Conservation (phyloP, 1,140 invertebrate species). For the Pectinophora gossypiella region DNA sequence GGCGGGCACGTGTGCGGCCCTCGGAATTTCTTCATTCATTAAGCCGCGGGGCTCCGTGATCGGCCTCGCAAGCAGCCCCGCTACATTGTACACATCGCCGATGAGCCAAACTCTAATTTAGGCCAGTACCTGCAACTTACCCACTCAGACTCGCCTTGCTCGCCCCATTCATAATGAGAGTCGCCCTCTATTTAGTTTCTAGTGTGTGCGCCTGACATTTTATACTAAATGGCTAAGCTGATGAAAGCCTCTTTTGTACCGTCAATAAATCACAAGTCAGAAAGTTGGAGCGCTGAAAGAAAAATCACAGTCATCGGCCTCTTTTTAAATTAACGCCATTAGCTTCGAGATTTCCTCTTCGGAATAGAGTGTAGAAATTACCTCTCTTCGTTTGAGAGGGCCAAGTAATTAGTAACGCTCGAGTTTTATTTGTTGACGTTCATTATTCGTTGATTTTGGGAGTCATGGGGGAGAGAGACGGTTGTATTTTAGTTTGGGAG, state of each 20-base stretch:
- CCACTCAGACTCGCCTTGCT: too few species aligned
- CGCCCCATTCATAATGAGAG: conserved; percentile 53
- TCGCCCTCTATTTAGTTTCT: conserved; percentile 63
- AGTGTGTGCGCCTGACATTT: conserved; percentile 63
- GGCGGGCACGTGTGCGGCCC: conserved; percentile 30
- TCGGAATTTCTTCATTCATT: conserved; percentile 63
- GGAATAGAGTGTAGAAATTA: conserved; percentile 71
- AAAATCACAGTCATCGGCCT: conserved; percentile 70
- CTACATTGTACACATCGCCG: conserved; percentile 36
- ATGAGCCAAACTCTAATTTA: conserved; percentile 66
- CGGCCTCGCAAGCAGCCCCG: conserved; percentile 43
- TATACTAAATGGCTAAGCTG: conserved; percentile 17
- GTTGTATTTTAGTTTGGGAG: conserved; percentile 22
- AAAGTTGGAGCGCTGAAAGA: conserved; percentile 50
- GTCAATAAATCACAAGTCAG: conserved; percentile 63
- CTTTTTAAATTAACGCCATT: conserved; percentile 72
- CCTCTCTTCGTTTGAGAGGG: conserved; percentile 61
- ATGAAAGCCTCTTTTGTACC: conserved; percentile 28
- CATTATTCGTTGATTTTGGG: conserved; percentile 73
- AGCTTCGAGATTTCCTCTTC: conserved; percentile 63
- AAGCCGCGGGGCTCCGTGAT: conserved; percentile 51
- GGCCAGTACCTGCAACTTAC: conserved; percentile 35
- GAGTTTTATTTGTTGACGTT: conserved; percentile 76
- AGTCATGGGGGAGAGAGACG: conserved; percentile 32
- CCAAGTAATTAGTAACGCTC: conserved; percentile 75